Evolutionary conservation across 2,113 vertebrate species (phyloP).

Genomic region (Psephotus haematonotus): DNA sequence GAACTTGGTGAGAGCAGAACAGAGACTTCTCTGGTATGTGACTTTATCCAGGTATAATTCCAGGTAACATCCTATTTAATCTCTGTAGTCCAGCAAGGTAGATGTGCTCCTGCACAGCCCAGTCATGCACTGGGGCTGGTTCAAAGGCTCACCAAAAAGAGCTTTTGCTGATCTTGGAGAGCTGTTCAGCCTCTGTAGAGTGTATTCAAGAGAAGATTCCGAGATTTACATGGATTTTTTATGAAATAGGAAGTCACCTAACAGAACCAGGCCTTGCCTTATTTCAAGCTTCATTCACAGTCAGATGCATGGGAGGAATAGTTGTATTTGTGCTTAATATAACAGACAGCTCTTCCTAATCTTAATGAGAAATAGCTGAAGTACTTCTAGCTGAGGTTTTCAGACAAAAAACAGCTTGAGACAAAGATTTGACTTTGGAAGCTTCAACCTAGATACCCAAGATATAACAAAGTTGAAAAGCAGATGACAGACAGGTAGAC

Average conservation of each 20-base stretch:
- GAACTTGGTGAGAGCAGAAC: not conserved
- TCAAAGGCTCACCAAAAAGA: not conserved
- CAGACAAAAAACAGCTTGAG: not conserved
- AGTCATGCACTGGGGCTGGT: not conserved
- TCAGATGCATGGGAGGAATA: not conserved
- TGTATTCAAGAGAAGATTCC: not conserved
- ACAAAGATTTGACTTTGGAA: not conserved
- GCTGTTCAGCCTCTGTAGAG: accelerated
- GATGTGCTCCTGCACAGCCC: not conserved
- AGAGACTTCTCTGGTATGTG: not conserved
- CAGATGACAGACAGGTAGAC: not conserved
- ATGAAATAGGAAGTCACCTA: not conserved
- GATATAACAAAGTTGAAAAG: not conserved
- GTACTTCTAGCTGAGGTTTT: not conserved
- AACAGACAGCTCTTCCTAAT: not conserved
- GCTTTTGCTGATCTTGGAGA: not conserved
- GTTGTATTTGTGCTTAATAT: not conserved
- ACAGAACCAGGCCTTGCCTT: not conserved
- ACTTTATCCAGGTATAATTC: not conserved
- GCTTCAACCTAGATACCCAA: not conserved
- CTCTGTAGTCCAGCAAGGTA: not conserved
- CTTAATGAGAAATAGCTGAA: not conserved
- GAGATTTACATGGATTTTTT: not conserved
- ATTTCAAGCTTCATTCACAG: not conserved
- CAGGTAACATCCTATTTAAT: not conserved